Percentiles rank a stretch among this genome's conserved stretches.
These are phyloP conservation scores for Phodopus roborovskii DNA, from an alignment of 2,113 vertebrate species.

Conservation along the genomic window DNA sequence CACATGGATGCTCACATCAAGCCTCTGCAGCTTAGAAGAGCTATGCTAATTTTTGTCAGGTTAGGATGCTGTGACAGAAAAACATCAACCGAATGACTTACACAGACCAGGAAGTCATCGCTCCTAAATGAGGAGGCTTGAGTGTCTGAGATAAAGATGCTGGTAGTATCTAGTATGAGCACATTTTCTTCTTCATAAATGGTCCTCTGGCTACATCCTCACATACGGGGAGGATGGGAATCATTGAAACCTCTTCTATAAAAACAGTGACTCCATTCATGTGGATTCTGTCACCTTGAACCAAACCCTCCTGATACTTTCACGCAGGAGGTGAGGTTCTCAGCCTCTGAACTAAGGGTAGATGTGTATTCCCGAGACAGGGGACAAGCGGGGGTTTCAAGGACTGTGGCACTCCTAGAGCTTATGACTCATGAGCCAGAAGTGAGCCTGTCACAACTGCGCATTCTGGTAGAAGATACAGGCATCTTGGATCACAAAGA, in stretches of 20 bases:
- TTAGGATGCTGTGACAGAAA: background rate
- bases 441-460: background rate
- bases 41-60: background rate
- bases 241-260: background rate
- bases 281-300: background rate
- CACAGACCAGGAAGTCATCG: background rate
- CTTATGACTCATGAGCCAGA: no score
- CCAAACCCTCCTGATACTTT: background rate
- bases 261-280: no score
- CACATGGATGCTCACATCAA: background rate
- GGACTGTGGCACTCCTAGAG: background rate
- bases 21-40: background rate
- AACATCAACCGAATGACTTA: background rate
- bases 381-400: background rate
- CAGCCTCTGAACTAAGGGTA: background rate
- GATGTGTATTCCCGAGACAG: background rate
- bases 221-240: accelerated
- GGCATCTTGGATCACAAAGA: background rate
- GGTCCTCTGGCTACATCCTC: background rate
- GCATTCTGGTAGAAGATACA: background rate
- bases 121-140: no score
- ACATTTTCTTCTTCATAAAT: background rate
- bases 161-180: background rate
- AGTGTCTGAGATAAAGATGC: no score
- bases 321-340: background rate